Base-by-base conservation (phyloP, 2,113 vertebrate genomes). In the Otis tarda region DNA sequence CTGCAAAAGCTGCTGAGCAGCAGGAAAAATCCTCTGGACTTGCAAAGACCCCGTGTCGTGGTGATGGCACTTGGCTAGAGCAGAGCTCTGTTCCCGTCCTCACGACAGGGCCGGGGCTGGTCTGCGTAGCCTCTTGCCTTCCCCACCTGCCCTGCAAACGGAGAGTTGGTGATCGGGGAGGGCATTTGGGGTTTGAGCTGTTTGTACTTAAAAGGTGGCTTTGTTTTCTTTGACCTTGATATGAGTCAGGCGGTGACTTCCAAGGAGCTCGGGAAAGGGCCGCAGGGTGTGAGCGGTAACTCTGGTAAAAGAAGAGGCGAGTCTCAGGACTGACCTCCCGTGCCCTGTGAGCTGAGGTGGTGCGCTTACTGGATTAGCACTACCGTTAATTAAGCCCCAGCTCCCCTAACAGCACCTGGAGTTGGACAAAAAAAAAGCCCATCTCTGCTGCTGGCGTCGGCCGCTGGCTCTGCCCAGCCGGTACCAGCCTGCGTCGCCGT, bases 31-130 rank as follows among this genome's bases (percentile, higher is more conserved):
- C 52, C 9, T 31, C 18, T 4, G 84, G 52, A 2, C 37, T 24
- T 43, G 52, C 2, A 0, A 6, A 63, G 67, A 5, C 4, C 31
- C 20, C 0, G 1, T n/a, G 37, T 4, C 14, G 75, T 2, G 52
- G 24, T 3, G 60, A 0, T 25, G 70, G 75, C 6, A 0, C 69
- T 14, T 3, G 47, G 27, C 20, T 0, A 9, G 55, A 28, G 6
- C 7, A 6, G 39, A 47, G 77, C 65, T 31, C 35, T 1, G 3
- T n/a, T 27, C 64, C 35, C 1, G 0, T 50, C 35, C 30, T 11
- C 17, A 0, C 0, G 10, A 50, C 14, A 4, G 35, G 8, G 16
- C 53, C 10, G 37, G 60, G 56, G 22, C 71, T 49, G 71, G 3
- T 12, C 65, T 12, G 21, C 2, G 0, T 4, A 3, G 33, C 60